A percentile compares a stretch with the other conserved stretches of the same genome.
Conservation (phyloP, 2,113 vertebrate species). For the Crotalus helleri region DNA sequence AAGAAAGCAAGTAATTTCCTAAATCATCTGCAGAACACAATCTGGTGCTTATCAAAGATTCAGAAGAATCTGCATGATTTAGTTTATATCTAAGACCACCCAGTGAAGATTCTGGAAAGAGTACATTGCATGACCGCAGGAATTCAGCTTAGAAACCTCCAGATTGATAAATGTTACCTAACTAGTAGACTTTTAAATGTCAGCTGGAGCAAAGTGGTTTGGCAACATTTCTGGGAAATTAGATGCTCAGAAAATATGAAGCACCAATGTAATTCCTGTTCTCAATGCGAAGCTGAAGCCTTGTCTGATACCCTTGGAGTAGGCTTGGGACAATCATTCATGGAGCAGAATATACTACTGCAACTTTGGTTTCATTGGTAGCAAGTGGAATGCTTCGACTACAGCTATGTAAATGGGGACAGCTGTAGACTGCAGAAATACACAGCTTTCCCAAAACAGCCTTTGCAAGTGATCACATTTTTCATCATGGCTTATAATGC, state of each 20-base stretch:
- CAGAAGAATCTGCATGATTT: neutral
- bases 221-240: neutral
- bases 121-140: neutral
- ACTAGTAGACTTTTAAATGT: neutral
- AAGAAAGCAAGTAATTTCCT: conserved; percentile 2
- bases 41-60: neutral
- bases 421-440: neutral
- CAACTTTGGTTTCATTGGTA: neutral
- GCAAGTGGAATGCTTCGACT: no score
- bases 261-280: neutral
- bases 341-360: neutral
- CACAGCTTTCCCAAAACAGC: neutral
- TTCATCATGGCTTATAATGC: neutral
- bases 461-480: neutral
- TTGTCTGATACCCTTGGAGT: neutral
- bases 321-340: neutral
- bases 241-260: neutral
- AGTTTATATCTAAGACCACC: neutral
- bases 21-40: neutral
- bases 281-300: neutral
- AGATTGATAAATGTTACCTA: neutral
- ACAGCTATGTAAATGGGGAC: neutral
- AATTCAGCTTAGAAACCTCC: neutral
- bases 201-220: neutral
- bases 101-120: neutral